Evolutionary conservation across 2,797 vertebrate genomes (phyloP).

Genomic region (Fundulus diaphanus): DNA sequence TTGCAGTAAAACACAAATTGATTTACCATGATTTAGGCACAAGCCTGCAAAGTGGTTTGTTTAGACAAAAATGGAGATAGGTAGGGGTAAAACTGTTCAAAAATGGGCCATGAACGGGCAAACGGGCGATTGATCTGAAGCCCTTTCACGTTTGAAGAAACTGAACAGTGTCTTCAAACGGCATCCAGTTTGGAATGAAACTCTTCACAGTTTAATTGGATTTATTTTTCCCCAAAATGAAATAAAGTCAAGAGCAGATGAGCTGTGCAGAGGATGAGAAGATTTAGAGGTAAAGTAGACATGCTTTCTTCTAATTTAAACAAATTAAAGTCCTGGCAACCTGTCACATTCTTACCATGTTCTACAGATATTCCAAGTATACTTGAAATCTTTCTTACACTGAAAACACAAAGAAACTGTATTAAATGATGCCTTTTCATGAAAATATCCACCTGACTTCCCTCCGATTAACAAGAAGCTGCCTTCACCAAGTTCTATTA

Average conservation of each 20-base stretch:
- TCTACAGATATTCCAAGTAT: slow-evolving; percentile 99
- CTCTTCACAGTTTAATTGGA: slow-evolving; percentile 32
- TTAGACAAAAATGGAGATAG: not conserved
- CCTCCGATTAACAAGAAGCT: slow-evolving; percentile 6
- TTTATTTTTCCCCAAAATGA: slow-evolving; percentile 26
- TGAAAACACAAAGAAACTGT: slow-evolving; percentile 97
- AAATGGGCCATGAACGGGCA: not conserved
- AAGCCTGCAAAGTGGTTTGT: not conserved
- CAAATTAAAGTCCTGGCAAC: slow-evolving; percentile 77
- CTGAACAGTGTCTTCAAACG: not conserved
- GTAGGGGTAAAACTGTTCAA: not conserved
- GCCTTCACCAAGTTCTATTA: not conserved
- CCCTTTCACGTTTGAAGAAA: not conserved
- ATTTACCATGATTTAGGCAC: too few species aligned
- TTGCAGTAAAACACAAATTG: too few species aligned
- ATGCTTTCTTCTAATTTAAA: slow-evolving; percentile 64
- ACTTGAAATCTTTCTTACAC: slow-evolving; percentile 99
- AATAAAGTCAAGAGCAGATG: slow-evolving; percentile 53
- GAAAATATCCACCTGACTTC: slow-evolving; percentile 42
- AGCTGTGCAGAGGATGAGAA: slow-evolving; percentile 48
- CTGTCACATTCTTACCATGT: slow-evolving; percentile 96
- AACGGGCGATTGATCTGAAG: not conserved
- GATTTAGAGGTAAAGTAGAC: slow-evolving; percentile 53
- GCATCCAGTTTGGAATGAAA: slow-evolving; percentile 60
- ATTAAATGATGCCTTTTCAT: slow-evolving; percentile 76